A percentile compares a stretch with the other conserved stretches of the same genome.
phyloP scores from a whole-genome alignment of 2,797 vertebrate genomes.

The Microchirus variegatus region DNA sequence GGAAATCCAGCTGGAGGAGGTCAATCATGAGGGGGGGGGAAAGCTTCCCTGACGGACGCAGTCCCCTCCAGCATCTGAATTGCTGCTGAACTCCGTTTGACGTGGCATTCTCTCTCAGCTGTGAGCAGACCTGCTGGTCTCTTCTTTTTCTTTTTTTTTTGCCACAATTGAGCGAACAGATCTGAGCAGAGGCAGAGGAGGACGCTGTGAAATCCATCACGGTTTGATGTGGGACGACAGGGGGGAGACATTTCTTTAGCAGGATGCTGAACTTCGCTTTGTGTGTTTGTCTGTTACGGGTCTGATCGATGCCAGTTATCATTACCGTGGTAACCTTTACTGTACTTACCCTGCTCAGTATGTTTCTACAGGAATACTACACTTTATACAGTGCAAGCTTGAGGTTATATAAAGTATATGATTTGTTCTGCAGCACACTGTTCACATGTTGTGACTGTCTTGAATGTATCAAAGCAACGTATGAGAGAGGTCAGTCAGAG shows the following conservation, averaged over 20 bases:
- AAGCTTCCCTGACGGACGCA: conserved; percentile 35
- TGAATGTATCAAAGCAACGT: conserved; percentile 42
- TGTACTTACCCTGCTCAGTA: conserved; percentile 11
- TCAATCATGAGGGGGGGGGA: conserved; percentile 20
- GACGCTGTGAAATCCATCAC: conserved; percentile 50
- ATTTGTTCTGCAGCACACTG: conserved; percentile 31
- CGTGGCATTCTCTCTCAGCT: conserved; percentile 41
- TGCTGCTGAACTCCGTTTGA: conserved; percentile 26
- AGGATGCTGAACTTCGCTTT: conserved; percentile 10
- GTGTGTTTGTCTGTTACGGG: conserved; percentile 1
- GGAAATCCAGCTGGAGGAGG: conserved; percentile 33
- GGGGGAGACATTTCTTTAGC: conserved; percentile 56
- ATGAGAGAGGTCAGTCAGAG: conserved; percentile 50
- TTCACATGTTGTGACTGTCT: conserved; percentile 34
- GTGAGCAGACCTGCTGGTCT: conserved; percentile 10
- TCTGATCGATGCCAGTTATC: neutral
- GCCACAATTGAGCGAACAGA: conserved; percentile 45
- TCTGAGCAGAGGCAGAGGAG: conserved; percentile 38
- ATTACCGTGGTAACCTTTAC: neutral
- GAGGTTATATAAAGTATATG: conserved; percentile 5
- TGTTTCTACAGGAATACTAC: neutral
- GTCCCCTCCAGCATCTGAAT: conserved; percentile 11
- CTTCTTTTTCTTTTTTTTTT: conserved; percentile 12
- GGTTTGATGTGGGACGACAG: conserved; percentile 43
- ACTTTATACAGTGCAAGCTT: conserved; percentile 22